Base-by-base conservation (phyloP, 2,797 vertebrate genomes). In the Macroramphosus scolopax region DNA sequence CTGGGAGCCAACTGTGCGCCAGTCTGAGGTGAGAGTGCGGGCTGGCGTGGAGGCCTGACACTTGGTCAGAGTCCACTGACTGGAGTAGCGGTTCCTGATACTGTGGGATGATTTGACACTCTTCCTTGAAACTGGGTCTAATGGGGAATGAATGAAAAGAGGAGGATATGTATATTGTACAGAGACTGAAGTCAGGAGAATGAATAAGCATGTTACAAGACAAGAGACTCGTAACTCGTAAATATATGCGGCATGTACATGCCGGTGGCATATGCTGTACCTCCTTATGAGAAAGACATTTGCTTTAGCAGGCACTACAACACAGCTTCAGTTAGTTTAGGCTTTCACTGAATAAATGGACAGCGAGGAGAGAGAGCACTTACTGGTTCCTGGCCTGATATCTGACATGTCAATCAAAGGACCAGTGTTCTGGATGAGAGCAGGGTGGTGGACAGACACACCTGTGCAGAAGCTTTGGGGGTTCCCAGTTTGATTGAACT, bases 341-440 rank as follows among this genome's bases (percentile, higher is more conserved):
- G n/a, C 26, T 18, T 43, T 36, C 6, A 13, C n/a, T 29, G n/a
- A 33, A 14, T 47, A 52, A 51, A 53, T 32, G 11, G 20, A 54
- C 16, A 44, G 11, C 7, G 17, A 49, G 15, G 29, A 60, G 40
- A 43, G 13, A 64, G 46, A 49, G 39, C 33, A 81, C 95, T 81
- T 87, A 99, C 96, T 99, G 68, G 96, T 99, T 87, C 96, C 96
- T 1, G 96, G 96, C 56, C 96, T 92, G 77, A 99, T 98, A 84
- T 99, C 96, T 0, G 96, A 99, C 96, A 99, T 99, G 82, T 99
- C 96, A 14, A 99, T 99, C 87, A 99, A 88, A 20, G 96, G 96
- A 1, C 96, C 96, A 0, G 96, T 94, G 89, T 97, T 99, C 87
- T 99, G 96, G 81, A 98, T 96, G 81, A 99, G 92, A 42, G 95